Conservation (phyloP, 1,140 invertebrate genomes). For the Saccostrea echinata region DNA sequence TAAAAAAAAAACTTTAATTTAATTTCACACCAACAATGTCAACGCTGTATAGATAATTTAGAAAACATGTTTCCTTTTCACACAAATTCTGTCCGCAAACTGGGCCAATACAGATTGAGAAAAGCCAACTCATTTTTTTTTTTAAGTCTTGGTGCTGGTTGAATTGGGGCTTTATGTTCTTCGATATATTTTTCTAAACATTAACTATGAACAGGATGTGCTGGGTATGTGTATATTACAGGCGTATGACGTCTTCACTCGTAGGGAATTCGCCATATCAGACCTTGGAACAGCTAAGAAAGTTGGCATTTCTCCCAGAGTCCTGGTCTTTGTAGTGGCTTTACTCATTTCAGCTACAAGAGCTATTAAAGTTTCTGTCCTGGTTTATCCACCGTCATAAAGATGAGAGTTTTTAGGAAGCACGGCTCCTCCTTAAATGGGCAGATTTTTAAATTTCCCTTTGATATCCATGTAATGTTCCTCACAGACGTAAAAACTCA, state of each 20-base stretch:
- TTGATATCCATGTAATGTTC: neutral
- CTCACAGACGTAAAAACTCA: neutral
- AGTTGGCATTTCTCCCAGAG: conserved; percentile 22
- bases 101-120: neutral
- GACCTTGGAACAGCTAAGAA: conserved; percentile 18
- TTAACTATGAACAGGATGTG: conserved; percentile 12
- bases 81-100: conserved; percentile 7
- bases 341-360: conserved; percentile 1
- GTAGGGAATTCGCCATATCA: neutral
- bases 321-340: neutral
- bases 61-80: conserved; percentile 21
- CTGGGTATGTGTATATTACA: conserved; percentile 13
- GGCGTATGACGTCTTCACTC: neutral
- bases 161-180: conserved; percentile 11
- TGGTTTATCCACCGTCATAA: neutral
- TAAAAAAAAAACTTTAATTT: neutral
- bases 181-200: neutral
- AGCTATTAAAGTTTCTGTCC: conserved; percentile 14
- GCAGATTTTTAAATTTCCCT: neutral
- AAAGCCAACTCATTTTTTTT: too few relatives aligned
- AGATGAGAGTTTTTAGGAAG: conserved; percentile 33
- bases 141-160: neutral
- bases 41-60: neutral
- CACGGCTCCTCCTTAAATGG: neutral
- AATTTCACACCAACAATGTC: conserved; percentile 9